phyloP scores from a whole-genome alignment of 1,140 invertebrate species.

The Lethocerus indicus region DNA sequence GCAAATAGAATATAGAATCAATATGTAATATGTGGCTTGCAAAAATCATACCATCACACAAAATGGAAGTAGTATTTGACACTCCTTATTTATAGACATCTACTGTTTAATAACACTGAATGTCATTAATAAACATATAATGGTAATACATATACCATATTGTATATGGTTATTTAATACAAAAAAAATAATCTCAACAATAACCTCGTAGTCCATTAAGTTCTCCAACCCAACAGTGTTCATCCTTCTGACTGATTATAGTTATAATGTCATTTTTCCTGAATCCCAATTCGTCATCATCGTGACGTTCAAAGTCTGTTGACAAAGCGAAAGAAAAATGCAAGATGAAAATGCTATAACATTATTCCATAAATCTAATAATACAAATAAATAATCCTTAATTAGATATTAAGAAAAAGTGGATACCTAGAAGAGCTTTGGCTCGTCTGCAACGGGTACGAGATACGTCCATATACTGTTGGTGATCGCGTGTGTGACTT shows the following conservation, averaged over 20 bases:
- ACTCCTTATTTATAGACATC: too few relatives aligned
- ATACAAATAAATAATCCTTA: background rate
- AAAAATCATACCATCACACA: too few relatives aligned
- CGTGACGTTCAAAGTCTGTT: constrained; percentile 90
- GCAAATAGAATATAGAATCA: too few relatives aligned
- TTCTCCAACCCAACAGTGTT: constrained; percentile 99
- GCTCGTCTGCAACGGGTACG: constrained; percentile 74
- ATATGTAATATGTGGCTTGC: too few relatives aligned
- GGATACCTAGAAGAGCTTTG: constrained; percentile 70
- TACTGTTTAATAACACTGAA: too few relatives aligned
- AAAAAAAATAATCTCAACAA: background rate
- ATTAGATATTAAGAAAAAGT: constrained; percentile 12
- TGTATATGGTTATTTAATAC: too few relatives aligned
- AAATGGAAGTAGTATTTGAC: too few relatives aligned
- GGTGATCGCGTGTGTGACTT: constrained; percentile 84
- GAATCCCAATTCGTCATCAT: constrained; percentile 97
- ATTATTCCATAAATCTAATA: constrained; percentile 10
- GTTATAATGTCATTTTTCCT: constrained; percentile 97
- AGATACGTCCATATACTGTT: constrained; percentile 83
- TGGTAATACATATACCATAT: too few relatives aligned
- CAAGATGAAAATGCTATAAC: constrained; percentile 3
- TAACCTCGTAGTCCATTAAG: constrained; percentile 81
- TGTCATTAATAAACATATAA: too few relatives aligned
- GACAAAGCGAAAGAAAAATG: constrained; percentile 8
- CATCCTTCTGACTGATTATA: constrained; percentile 94